Evolutionary conservation across 2,113 vertebrate species (phyloP).

Genomic region (Ageneiosus marmoratus): DNA sequence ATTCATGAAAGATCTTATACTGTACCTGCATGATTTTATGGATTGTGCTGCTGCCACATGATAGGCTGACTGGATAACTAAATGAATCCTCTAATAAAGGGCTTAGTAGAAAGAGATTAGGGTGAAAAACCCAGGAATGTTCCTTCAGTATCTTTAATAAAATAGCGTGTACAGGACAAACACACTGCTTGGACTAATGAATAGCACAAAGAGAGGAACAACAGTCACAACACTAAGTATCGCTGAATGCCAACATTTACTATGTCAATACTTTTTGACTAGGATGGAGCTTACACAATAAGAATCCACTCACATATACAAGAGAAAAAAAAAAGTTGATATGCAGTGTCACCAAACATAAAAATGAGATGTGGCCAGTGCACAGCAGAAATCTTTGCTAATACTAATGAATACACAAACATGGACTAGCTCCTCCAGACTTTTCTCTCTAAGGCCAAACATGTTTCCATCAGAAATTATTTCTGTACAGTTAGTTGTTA

Average conservation of each 20-base stretch:
- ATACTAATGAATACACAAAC: slow-evolving; percentile 40
- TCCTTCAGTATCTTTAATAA: not conserved
- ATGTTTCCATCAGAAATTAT: slow-evolving; percentile 4
- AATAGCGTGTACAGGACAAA: not conserved
- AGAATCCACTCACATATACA: slow-evolving; percentile 15
- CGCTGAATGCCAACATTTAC: not conserved
- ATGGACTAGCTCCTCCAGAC: slow-evolving; percentile 30
- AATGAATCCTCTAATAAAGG: not conserved
- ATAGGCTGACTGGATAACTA: not conserved
- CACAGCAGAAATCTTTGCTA: slow-evolving; percentile 35
- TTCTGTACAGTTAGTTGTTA: not conserved
- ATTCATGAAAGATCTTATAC: too few species aligned
- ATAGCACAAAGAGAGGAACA: slow-evolving; percentile 14
- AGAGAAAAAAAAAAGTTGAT: not conserved
- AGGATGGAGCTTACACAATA: slow-evolving; percentile 15
- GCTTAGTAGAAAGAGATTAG: not conserved
- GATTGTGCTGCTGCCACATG: not conserved
- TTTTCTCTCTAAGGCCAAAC: slow-evolving; percentile 35
- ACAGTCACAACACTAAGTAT: not conserved
- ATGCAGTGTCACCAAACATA: slow-evolving; percentile 21
- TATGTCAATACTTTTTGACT: not conserved
- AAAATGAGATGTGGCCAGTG: slow-evolving; percentile 37
- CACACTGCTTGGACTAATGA: not conserved
- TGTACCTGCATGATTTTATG: not conserved
- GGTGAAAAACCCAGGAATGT: slow-evolving; percentile 11